Evolutionary conservation across 2,113 vertebrate genomes (phyloP).

Genomic region (Tragelaphus imberbis): DNA sequence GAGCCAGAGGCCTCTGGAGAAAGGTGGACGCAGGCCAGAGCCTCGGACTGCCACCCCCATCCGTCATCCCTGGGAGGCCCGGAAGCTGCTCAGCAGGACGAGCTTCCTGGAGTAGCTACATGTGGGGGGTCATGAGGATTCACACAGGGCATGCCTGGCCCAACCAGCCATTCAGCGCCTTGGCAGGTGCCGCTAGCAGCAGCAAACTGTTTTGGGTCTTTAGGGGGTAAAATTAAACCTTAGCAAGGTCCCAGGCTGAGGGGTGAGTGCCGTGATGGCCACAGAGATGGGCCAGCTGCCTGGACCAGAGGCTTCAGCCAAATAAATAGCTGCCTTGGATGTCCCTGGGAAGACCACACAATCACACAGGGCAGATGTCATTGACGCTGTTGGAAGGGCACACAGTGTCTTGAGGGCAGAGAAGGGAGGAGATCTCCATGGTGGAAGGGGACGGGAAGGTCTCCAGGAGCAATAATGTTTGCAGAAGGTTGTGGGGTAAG

Average conservation of each 20-base stretch:
- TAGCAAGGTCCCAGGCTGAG: not conserved
- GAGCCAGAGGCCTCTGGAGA: not conserved
- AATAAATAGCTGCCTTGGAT: not conserved
- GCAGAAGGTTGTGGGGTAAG: not conserved
- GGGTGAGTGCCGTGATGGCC: not conserved
- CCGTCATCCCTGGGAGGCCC: accelerated
- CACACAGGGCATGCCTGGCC: accelerated
- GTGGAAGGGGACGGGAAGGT: accelerated
- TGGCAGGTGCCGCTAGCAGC: not conserved
- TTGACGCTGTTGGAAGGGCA: not conserved
- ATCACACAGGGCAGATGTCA: not conserved
- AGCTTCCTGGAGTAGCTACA: not conserved
- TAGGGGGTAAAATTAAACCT: not conserved
- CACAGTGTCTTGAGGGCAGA: not conserved
- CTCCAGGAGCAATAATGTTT: not conserved
- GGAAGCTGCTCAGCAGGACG: accelerated
- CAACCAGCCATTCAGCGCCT: not conserved
- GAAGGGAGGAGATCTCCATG: not conserved
- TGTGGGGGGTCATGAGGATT: accelerated
- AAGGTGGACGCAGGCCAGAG: accelerated
- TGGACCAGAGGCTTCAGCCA: too few species aligned
- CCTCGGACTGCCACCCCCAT: not conserved
- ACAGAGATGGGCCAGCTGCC: not conserved
- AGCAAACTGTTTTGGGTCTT: not conserved
- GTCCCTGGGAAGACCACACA: not conserved